Conservation (phyloP, 2,888 invertebrate genomes). For the Drosophila engyochracea region DNA sequence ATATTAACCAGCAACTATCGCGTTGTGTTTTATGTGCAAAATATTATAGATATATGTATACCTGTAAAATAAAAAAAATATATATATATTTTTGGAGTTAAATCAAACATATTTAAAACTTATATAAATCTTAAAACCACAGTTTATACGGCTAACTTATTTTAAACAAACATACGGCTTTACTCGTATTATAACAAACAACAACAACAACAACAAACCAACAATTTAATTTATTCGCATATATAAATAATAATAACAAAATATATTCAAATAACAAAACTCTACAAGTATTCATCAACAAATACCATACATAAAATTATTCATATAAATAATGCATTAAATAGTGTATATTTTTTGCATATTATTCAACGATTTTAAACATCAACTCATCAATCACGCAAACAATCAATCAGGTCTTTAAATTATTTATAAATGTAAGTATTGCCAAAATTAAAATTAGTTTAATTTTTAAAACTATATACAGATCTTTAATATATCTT, state of each 20-base stretch:
- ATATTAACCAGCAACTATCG: constrained; percentile 44
- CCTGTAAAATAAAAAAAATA: constrained; percentile 29
- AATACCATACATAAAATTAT: constrained; percentile 29
- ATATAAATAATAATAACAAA: constrained; percentile 24
- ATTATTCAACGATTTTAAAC: constrained; percentile 60
- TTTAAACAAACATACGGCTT: constrained; percentile 25
- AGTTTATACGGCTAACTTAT: constrained; percentile 19
- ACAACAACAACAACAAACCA: background rate
- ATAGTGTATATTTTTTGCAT: constrained; percentile 45
- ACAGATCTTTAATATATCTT: background rate
- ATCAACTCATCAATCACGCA: constrained; percentile 68
- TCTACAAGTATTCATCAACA: constrained; percentile 44
- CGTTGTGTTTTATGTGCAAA: constrained; percentile 75
- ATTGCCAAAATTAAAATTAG: background rate
- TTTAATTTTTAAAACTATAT: background rate
- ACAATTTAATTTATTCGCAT: constrained; percentile 29
- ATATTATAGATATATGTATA: constrained; percentile 41
- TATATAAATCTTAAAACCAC: constrained; percentile 19
- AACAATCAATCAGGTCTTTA: constrained; percentile 61
- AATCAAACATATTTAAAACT: constrained; percentile 34
- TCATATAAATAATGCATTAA: constrained; percentile 27
- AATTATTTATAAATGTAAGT: constrained; percentile 36
- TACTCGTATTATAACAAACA: constrained; percentile 18
- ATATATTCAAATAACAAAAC: constrained; percentile 22
- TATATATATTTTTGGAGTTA: constrained; percentile 70